phyloP scores from a whole-genome alignment of 2,797 vertebrate genomes.

The Brachymystax lenok region DNA sequence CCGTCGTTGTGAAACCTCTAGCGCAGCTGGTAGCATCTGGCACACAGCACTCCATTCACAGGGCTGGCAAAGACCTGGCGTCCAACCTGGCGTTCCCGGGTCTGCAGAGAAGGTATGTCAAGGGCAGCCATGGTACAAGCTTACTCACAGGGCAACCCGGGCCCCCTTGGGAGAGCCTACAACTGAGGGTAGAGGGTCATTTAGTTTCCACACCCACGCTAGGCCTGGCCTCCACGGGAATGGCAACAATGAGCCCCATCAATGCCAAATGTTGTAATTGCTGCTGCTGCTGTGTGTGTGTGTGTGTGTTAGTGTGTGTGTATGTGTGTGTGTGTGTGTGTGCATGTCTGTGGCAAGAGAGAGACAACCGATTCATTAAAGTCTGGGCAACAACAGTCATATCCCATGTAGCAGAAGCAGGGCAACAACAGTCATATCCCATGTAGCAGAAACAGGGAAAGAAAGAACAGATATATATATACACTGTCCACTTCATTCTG shows the following conservation, averaged over 20 bases:
- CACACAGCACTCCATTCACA: conserved; percentile 40
- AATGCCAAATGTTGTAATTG: conserved; percentile 51
- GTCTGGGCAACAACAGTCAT: conserved; percentile 38
- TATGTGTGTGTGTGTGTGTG: neutral
- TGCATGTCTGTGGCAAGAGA: conserved; percentile 17
- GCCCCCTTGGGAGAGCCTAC: conserved; percentile 53
- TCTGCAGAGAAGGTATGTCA: conserved; percentile 62
- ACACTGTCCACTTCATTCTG: neutral
- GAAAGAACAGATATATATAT: conserved; percentile 6
- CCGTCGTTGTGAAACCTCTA: conserved; percentile 46
- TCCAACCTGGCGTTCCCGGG: conserved; percentile 14
- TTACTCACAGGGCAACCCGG: conserved; percentile 63
- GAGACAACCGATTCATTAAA: conserved; percentile 47
- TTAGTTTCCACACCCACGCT: conserved; percentile 56
- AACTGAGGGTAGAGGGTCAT: conserved; percentile 60
- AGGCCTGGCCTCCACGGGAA: conserved; percentile 51
- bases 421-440: conserved; percentile 16
- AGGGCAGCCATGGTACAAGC: conserved; percentile 64
- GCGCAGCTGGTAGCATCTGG: conserved; percentile 64
- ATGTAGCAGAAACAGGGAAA: conserved; percentile 28
- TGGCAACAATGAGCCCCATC: conserved; percentile 55
- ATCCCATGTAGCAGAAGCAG: conserved; percentile 43
- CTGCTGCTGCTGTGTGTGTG: neutral
- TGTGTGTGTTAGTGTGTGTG: neutral
- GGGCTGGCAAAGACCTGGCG: conserved; percentile 42